Evolutionary conservation across 1,140 invertebrate genomes (phyloP).

Genomic region (Centruroides vittatus): DNA sequence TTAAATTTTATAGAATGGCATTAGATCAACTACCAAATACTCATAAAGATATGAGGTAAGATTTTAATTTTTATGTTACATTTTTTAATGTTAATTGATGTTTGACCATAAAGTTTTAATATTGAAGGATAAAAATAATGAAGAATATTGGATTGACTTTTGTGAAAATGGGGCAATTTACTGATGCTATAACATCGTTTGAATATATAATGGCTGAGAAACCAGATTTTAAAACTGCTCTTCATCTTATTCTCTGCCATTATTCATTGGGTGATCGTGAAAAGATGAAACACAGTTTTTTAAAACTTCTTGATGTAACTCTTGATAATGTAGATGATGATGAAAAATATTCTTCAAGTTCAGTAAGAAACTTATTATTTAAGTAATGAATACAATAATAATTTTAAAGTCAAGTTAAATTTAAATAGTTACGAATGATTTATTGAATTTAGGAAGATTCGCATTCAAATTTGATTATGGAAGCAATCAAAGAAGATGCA

Average conservation of each 20-base stretch:
- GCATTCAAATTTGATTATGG: constrained; percentile 50
- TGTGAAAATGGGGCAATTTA: constrained; percentile 88
- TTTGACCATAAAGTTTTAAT: neutral
- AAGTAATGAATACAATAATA: constrained; percentile 10
- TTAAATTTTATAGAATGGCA: constrained; percentile 96
- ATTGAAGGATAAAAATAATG: constrained; percentile 79
- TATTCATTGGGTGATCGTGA: constrained; percentile 85
- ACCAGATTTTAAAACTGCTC: constrained; percentile 68
- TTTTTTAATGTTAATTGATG: too few relatives aligned
- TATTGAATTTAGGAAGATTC: constrained; percentile 44
- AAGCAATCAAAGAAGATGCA: constrained; percentile 64
- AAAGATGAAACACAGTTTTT: constrained; percentile 85
- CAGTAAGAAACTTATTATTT: constrained; percentile 23
- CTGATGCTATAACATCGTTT: constrained; percentile 88
- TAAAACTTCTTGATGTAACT: constrained; percentile 74
- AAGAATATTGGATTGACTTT: constrained; percentile 95
- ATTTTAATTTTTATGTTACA: neutral
- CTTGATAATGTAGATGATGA: constrained; percentile 62
- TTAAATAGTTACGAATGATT: neutral
- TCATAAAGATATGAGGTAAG: constrained; percentile 72
- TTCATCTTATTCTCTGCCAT: constrained; percentile 86
- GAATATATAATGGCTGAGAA: constrained; percentile 96
- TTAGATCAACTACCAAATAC: constrained; percentile 85
- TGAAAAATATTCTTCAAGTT: constrained; percentile 47
- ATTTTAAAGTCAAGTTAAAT: neutral